Evolutionary conservation across 37 sponge, comb jelly and placozoan species (phyloP).

Genomic region (Axinella damicornis): DNA sequence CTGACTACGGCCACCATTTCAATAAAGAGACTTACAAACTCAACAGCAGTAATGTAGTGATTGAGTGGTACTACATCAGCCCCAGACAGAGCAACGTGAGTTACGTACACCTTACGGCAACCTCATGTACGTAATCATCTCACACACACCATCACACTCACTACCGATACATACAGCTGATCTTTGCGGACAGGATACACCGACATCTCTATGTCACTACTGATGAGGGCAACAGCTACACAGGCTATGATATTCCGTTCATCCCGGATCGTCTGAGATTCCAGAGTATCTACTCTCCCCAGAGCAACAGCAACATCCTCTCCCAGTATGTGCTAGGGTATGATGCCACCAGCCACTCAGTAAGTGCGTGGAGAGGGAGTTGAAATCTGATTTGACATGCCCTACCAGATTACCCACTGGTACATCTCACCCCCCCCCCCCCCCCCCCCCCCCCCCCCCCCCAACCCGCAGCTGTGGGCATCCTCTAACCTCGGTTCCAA

Average conservation of each 20-base stretch:
- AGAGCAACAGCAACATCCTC: neutral
- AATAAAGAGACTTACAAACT: conserved; percentile 58
- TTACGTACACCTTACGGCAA: too few species aligned
- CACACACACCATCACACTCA: too few species aligned
- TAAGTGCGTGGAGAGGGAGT: too few species aligned
- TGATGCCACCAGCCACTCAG: neutral
- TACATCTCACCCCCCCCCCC: neutral
- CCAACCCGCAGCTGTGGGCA: conserved; percentile 45
- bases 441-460: too few species aligned
- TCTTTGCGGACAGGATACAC: conserved; percentile 61
- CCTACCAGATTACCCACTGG: too few species aligned
- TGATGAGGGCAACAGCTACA: conserved; percentile 75
- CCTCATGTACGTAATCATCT: too few species aligned
- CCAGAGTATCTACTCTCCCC: conserved; percentile 8
- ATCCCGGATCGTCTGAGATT: conserved; percentile 4
- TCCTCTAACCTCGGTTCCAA: conserved; percentile 35
- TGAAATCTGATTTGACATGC: too few species aligned
- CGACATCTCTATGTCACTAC: conserved; percentile 52
- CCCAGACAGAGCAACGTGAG: conserved; percentile 44
- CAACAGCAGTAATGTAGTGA: conserved; percentile 9
- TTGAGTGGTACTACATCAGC: conserved; percentile 64
- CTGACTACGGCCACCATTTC: conserved; percentile 77
- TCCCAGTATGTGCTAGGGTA: conserved; percentile 34
- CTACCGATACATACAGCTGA: conserved; percentile 30
- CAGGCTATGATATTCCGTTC: neutral